These are phyloP conservation scores for Ibidorhyncha struthersii DNA, from an alignment of 2,113 vertebrate species.

Conservation along the genomic window DNA sequence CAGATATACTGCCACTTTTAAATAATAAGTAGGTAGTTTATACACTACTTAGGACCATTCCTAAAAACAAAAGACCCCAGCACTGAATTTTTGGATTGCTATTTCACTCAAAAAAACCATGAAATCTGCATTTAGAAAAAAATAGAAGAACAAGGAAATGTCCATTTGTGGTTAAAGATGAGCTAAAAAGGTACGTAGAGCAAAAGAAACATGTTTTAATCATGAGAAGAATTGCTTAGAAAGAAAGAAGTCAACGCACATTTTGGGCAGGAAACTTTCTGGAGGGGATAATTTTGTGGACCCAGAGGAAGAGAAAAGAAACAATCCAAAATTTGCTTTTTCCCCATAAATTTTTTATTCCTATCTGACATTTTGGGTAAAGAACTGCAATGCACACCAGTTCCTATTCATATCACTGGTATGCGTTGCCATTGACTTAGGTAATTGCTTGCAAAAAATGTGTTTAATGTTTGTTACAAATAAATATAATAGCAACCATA, in stretches of 20 bases:
- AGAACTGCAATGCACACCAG: not conserved
- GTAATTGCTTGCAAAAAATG: conserved; percentile 23
- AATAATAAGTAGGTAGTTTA: not conserved
- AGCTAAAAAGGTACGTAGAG: not conserved
- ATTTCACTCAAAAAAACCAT: not conserved
- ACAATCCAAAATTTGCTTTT: not conserved
- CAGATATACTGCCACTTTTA: not conserved
- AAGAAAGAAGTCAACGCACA: not conserved
- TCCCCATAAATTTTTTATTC: not conserved
- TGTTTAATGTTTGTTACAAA: conserved; percentile 36
- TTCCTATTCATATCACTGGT: not conserved
- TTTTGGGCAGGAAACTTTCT: not conserved
- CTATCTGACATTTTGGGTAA: not conserved
- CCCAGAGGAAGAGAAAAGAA: not conserved
- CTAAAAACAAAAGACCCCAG: not conserved
- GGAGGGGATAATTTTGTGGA: not conserved
- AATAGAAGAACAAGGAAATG: not conserved
- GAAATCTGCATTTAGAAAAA: not conserved
- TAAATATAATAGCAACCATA: not conserved
- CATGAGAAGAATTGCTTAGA: not conserved
- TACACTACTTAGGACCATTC: not conserved
- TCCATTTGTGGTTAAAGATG: not conserved
- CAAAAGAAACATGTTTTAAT: not conserved
- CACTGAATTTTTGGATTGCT: not conserved
- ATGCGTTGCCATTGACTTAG: not conserved